phyloP scores from a whole-genome alignment of 2,113 vertebrate genomes.

The Chlamydotis undulata region DNA sequence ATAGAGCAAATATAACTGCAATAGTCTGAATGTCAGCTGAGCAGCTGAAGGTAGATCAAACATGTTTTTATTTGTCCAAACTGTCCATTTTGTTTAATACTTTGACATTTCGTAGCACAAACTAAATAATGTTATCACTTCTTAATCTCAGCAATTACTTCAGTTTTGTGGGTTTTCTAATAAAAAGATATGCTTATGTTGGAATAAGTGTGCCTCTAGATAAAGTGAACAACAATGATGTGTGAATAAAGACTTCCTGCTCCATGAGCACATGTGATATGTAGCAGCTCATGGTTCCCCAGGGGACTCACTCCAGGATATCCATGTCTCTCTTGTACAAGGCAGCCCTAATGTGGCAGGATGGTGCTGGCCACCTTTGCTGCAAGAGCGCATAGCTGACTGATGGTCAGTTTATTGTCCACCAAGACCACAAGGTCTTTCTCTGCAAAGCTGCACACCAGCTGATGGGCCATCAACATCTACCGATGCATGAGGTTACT shows the following conservation, averaged over 20 bases:
- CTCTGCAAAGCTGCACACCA: background rate
- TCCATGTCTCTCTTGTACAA: accelerated
- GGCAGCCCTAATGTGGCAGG: background rate
- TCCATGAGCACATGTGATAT: background rate
- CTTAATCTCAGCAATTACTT: background rate
- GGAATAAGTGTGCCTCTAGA: background rate
- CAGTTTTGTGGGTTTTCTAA: background rate
- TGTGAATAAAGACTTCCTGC: background rate
- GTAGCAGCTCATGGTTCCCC: background rate
- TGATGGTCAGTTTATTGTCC: background rate
- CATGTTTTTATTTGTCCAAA: background rate
- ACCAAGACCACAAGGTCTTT: background rate
- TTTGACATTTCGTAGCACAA: background rate
- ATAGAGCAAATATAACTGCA: background rate
- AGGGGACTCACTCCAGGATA: background rate
- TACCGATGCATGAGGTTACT: background rate
- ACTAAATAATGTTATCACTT: background rate
- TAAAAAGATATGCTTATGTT: background rate
- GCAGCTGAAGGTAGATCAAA: background rate
- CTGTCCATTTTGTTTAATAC: background rate
- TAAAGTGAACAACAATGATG: background rate
- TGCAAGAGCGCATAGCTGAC: background rate
- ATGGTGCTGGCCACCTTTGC: background rate
- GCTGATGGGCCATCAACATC: accelerated
- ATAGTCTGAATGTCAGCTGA: background rate